These are phyloP conservation scores for Eudyptes chrysolophus DNA, from an alignment of 2,113 vertebrate genomes.

Conservation along the genomic window DNA sequence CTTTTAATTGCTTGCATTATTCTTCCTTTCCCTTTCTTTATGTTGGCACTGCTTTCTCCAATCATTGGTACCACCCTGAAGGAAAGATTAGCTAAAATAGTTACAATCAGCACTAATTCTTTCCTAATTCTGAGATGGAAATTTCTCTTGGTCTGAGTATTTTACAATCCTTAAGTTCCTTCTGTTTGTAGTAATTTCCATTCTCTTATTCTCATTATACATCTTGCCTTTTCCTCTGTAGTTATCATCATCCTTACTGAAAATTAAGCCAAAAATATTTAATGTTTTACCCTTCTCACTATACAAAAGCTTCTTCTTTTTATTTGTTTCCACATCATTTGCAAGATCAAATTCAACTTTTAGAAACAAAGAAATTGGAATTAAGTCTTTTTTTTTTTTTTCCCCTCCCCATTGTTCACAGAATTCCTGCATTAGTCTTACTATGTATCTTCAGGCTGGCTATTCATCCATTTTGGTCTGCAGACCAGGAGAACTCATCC, in stretches of 20 bases:
- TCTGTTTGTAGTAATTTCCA: background rate
- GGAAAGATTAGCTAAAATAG: slow-evolving; percentile 14
- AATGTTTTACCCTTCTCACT: background rate
- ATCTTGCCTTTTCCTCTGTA: background rate
- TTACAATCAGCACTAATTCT: background rate
- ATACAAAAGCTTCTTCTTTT: background rate
- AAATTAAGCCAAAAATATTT: background rate
- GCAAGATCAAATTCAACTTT: background rate
- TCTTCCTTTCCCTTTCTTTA: background rate
- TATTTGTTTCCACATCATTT: background rate
- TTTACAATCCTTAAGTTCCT: background rate
- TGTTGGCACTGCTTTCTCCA: background rate
- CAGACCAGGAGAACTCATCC: background rate
- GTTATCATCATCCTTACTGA: background rate
- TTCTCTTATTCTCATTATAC: background rate
- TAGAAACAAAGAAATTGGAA: background rate
- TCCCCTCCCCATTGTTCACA: background rate
- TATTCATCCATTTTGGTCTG: background rate
- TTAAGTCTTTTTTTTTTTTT: background rate
- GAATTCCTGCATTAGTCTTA: background rate
- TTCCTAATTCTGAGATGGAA: slow-evolving; percentile 4
- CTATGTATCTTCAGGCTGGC: background rate
- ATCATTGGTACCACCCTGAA: background rate
- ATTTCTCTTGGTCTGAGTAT: background rate
- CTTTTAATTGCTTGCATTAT: background rate